phyloP scores from a whole-genome alignment of 2,888 invertebrate species.

The Mythimna ferrago region DNA sequence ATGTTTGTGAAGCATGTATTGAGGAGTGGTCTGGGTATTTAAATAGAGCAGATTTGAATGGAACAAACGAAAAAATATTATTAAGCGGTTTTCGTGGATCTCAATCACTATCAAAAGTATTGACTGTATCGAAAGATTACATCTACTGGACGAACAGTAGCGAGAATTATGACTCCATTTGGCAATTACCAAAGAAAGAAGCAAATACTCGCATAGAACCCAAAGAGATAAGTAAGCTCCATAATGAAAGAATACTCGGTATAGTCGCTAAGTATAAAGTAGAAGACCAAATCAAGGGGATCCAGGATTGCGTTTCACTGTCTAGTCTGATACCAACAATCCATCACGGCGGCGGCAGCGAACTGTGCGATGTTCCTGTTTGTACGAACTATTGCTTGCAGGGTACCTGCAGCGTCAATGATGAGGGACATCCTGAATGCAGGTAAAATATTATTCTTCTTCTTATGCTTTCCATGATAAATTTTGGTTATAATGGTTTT shows the following conservation, averaged over 20 bases:
- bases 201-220: fast-evolving
- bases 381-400: slow-evolving; percentile 94
- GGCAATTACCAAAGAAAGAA: not conserved
- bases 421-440: slow-evolving; percentile 80
- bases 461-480: not conserved
- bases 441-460: slow-evolving; percentile 69
- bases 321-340: slow-evolving; percentile 63
- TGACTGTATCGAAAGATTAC: slow-evolving; percentile 93
- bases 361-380: slow-evolving; percentile 90
- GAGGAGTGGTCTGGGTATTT: not conserved
- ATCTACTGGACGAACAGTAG: slow-evolving; percentile 95
- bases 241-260: slow-evolving; percentile 74
- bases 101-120: slow-evolving; percentile 90
- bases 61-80: not conserved
- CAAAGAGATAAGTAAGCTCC: slow-evolving; percentile 16
- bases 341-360: slow-evolving; percentile 92
- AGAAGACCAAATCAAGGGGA: slow-evolving; percentile 74
- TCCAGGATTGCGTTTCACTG: slow-evolving; percentile 74
- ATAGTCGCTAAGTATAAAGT: slow-evolving; percentile 81
- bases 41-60: not conserved
- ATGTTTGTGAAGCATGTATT: slow-evolving; percentile 76
- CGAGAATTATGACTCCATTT: not conserved
- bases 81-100: not conserved
- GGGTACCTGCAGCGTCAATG: slow-evolving; percentile 90
- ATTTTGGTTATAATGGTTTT: too few species aligned